Evolutionary conservation across 2,888 invertebrate genomes (phyloP).

Genomic region (Galerucella pusilla): DNA sequence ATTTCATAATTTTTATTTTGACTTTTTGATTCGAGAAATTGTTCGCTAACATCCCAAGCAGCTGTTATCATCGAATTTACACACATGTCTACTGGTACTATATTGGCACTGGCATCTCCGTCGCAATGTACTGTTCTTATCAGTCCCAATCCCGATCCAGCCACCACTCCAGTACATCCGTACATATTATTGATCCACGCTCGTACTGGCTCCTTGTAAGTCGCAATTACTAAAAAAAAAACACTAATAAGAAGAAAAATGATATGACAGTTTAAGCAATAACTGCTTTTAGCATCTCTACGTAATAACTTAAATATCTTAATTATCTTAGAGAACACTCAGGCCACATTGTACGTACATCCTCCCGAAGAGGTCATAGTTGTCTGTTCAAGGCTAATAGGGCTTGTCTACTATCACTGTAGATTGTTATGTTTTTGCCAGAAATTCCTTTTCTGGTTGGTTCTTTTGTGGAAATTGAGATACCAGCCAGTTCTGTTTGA

Average conservation of each 20-base stretch:
- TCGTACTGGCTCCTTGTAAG: conserved; percentile 78
- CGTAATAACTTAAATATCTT: too few species aligned
- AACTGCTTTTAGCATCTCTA: too few species aligned
- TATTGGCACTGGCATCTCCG: conserved; percentile 76
- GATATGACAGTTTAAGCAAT: too few species aligned
- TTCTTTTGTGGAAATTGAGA: too few species aligned
- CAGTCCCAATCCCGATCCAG: conserved; percentile 83
- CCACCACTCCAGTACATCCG: conserved; percentile 83
- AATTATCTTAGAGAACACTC: too few species aligned
- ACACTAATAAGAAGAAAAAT: background rate
- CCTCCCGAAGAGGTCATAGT: too few species aligned
- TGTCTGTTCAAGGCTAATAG: too few species aligned
- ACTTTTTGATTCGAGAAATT: conserved; percentile 35
- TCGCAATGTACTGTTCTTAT: conserved; percentile 80
- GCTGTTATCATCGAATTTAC: conserved; percentile 85
- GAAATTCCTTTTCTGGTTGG: too few species aligned
- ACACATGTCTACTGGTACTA: conserved; percentile 81
- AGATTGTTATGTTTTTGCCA: too few species aligned
- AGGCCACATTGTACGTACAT: too few species aligned
- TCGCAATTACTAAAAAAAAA: conserved; percentile 69
- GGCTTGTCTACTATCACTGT: too few species aligned
- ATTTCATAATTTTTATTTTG: conserved; percentile 60
- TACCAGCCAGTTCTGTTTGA: too few species aligned
- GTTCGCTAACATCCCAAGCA: conserved; percentile 73
- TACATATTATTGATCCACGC: conserved; percentile 95